Base-by-base conservation (phyloP, 2,113 vertebrate species). In the Hypocryptadius cinnamomeus region DNA sequence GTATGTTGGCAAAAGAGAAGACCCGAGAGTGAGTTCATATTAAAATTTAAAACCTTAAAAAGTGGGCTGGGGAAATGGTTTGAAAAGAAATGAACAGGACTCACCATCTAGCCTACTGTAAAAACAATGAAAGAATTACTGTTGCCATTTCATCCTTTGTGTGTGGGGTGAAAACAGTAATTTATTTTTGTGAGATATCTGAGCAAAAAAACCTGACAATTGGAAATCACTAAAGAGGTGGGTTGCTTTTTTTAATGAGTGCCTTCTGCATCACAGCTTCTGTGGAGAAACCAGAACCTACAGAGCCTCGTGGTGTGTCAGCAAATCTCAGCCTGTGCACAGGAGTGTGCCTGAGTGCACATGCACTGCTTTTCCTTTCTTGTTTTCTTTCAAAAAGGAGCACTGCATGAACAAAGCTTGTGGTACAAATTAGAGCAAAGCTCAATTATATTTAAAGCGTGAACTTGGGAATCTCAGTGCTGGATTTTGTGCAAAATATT, bases 31-130 rank as follows among this genome's bases (percentile, higher is more conserved):
- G 68, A 85, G 76, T 91, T 87, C 48, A 79, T 66, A 78, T 94
- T 94, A 96, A 97, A 97, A 94, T 94, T 91, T 88, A 97, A 97
- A 96, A n/a, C 57, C n/a, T 91, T 92, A 88, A 91, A 82, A 95
- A 93, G 51, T 28, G 60, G 35, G 94, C 50, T 64, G 64, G 31
- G 48, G 27, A 79, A 96, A 92, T 85, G 57, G 24, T 87, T 79
- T 89, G 61, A 93, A 94, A 86, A 61, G 30, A 79, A 96, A 40
- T 31, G 30, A 95, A 60, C 70, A 78, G 73, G 86, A 88, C 72
- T 87, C 57, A 40, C 94, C 77, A 81, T 88, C 44, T 78, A 78
- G 54, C 39, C n/a, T 39, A 20, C 50, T 80, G 89, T 86, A 60
- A 93, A 92, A 88, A 90, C 65, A 82, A 53, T 2, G 9, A n/a